Percentiles rank a stretch among this genome's conserved stretches.
Conservation (phyloP, 2,113 vertebrate species). For the Coturnix japonica region DNA sequence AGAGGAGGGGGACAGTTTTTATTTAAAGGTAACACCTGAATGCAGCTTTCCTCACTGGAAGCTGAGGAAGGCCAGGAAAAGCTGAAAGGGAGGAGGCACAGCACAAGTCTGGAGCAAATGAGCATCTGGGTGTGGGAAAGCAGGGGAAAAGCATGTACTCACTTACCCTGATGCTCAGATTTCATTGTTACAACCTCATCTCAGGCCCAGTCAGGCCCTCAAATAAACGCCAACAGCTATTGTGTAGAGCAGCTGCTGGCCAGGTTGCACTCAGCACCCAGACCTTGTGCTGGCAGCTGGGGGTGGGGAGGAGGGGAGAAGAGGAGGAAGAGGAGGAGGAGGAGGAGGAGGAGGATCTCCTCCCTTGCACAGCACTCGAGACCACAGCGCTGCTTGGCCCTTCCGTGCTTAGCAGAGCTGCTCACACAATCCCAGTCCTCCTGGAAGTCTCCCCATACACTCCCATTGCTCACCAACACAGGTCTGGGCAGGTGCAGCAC, state of each 20-base stretch:
- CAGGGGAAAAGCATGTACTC: neutral
- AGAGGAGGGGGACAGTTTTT: neutral
- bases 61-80: neutral
- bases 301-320: neutral
- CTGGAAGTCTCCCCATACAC: neutral
- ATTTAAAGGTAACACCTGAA: neutral
- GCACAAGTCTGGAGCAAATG: neutral
- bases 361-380: neutral
- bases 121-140: neutral
- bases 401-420: neutral
- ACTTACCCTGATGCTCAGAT: neutral
- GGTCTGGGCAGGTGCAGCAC: fast-evolving
- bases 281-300: too few species aligned
- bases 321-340: neutral
- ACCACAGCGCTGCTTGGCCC: neutral
- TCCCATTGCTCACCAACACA: fast-evolving
- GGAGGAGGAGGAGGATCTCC: neutral
- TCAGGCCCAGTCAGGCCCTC: neutral
- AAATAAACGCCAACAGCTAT: neutral
- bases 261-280: neutral
- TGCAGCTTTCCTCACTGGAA: neutral
- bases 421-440: neutral
- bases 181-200: neutral
- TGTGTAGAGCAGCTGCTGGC: neutral
- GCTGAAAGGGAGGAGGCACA: neutral